phyloP scores from a whole-genome alignment of 2,113 vertebrate species.

The Tretioscincus oriximinensis region DNA sequence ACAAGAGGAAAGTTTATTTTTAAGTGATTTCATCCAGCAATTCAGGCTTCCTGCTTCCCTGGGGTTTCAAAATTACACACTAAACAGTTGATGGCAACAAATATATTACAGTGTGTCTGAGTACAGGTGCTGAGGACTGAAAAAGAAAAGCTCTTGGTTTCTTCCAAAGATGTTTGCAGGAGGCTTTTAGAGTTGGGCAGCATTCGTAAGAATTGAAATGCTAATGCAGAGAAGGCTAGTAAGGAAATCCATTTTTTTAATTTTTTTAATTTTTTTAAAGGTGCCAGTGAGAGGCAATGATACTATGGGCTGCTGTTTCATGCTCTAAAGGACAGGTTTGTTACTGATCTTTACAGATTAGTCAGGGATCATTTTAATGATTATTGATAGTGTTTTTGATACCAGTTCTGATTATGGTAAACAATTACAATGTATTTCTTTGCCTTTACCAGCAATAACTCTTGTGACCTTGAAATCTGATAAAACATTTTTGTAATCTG shows the following conservation, averaged over 20 bases:
- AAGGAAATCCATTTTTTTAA: not conserved
- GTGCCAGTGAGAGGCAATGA: not conserved
- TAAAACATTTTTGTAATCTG: not conserved
- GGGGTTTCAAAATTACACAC: not conserved
- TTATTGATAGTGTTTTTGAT: not conserved
- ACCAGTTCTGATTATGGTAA: not conserved
- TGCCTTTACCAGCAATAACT: slow-evolving; percentile 4
- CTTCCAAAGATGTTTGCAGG: not conserved
- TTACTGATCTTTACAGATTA: accelerated
- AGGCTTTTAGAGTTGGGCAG: not conserved
- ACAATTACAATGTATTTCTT: not conserved
- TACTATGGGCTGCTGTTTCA: not conserved
- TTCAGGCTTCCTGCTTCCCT: not conserved
- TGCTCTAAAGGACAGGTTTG: not conserved
- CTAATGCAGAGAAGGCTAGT: not conserved
- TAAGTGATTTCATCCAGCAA: not conserved
- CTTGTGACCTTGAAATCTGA: slow-evolving; percentile 29
- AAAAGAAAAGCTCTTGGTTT: not conserved
- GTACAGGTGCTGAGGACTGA: not conserved
- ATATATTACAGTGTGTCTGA: not conserved
- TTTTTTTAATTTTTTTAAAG: not conserved
- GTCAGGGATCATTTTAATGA: slow-evolving; percentile 8
- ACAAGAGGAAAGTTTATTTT: not conserved
- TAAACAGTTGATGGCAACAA: not conserved
- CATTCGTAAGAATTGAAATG: not conserved